Conservation (phyloP, 2,888 invertebrate genomes). For the Melolontha melolontha region DNA sequence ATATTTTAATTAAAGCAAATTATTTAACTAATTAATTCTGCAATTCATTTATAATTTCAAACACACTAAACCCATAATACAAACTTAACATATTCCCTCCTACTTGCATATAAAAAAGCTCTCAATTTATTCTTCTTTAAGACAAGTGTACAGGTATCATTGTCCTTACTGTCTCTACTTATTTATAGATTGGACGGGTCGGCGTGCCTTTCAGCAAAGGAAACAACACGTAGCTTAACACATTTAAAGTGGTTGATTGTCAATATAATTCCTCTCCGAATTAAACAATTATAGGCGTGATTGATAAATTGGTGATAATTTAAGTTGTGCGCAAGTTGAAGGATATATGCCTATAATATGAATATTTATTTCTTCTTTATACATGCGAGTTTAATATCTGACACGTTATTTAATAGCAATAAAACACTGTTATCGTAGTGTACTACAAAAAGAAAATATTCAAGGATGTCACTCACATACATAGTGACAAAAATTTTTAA, state of each 20-base stretch:
- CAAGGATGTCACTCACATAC: too few relatives aligned
- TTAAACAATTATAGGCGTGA: constrained; percentile 3
- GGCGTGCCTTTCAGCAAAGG: constrained; percentile 29
- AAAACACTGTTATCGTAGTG: too few relatives aligned
- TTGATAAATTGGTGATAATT: constrained; percentile 26
- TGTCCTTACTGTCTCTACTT: constrained; percentile 31
- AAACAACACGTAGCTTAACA: constrained; percentile 4
- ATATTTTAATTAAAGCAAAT: too few relatives aligned
- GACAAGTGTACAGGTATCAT: neutral
- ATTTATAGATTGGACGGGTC: constrained; percentile 44
- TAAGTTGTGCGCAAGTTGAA: neutral
- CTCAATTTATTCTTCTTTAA: too few relatives aligned
- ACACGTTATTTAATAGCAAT: neutral
- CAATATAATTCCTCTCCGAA: constrained; percentile 8
- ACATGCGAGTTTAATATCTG: neutral
- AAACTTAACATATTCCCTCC: too few relatives aligned
- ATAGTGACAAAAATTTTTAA: too few relatives aligned
- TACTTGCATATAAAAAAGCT: too few relatives aligned
- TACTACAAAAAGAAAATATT: too few relatives aligned
- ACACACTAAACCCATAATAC: too few relatives aligned
- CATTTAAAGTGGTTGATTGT: constrained; percentile 21
- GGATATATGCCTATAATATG: constrained; percentile 1
- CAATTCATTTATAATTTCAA: too few relatives aligned
- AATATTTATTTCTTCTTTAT: constrained; percentile 4
- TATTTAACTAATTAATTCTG: too few relatives aligned